Evolutionary conservation across 2,113 vertebrate genomes (phyloP), one percentile per base, ranked within the genome.

Genomic region (Callipepla californica): DNA sequence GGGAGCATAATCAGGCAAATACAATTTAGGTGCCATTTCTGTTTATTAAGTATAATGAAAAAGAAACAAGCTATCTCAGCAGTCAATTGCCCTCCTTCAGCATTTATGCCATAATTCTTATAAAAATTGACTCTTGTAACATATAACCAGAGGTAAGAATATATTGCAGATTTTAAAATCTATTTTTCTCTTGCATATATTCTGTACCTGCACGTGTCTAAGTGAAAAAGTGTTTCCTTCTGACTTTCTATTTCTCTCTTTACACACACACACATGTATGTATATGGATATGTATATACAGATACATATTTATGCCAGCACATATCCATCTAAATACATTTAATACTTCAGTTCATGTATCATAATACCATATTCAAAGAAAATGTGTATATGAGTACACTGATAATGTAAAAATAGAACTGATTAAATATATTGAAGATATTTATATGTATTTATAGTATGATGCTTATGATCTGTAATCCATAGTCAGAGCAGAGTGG

Each of bases 41-140:
- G 21, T 87, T 95, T 92, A 91, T 85, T 87, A 94, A 79, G 63
- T 82, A 70, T 89, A 94, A 90, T 74, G 67, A 83, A 84, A 89
- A 89, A 12, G 13, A 38, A 93, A 51, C 3, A 84, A 75, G 23
- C 32, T 76, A 92, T 89, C 36, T 90, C 59, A 91, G 84, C 66
- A 91, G 77, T 69, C 92, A 93, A 44, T 73, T 90, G 79, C n/a
- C 10, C 16, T 87, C 83, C 32, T 85, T 72, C 44, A 63, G 8
- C 21, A 65, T 76, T 83, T 88, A 34, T 65, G 26, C 25, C 55
- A 13, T 70, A 75, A 76, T 79, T 87, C 51, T 66, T 68, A 38
- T 20, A 86, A 55, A 55, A 93, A 76, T 15, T 79, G 34, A 81
- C 21, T 85, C 45, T 92, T 55, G 76, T 76, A 89, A 7, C 11